A percentile compares a stretch with the other conserved stretches of the same genome.
Evolutionary conservation across 1,140 invertebrate species (phyloP).

Genomic region (Musca domestica): DNA sequence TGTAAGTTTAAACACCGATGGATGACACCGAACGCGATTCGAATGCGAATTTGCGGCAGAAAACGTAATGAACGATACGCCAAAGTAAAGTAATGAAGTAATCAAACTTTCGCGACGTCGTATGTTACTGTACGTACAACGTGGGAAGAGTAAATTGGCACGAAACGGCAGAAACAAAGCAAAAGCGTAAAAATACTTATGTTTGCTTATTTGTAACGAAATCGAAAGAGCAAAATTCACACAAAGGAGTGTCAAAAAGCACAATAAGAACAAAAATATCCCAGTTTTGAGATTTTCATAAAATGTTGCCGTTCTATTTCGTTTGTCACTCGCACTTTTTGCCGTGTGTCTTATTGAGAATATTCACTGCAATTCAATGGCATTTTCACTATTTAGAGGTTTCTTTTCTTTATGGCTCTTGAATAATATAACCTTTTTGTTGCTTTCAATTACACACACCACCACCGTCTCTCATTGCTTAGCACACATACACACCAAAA

Average conservation of each 20-base stretch:
- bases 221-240: too few species aligned
- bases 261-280: background rate
- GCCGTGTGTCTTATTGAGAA: background rate
- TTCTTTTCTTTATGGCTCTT: background rate
- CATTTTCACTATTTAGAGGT: slow-evolving; percentile 12
- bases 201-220: too few species aligned
- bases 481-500: slow-evolving; percentile 11
- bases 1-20: background rate
- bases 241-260: background rate
- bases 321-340: too few species aligned
- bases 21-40: slow-evolving; percentile 10
- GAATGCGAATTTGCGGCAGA: slow-evolving; percentile 19
- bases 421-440: too few species aligned
- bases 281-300: background rate
- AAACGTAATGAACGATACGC: slow-evolving; percentile 9
- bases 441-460: too few species aligned
- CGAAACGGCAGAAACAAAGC: slow-evolving; percentile 16
- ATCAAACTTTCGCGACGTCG: too few species aligned
- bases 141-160: slow-evolving; percentile 13
- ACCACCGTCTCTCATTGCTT: background rate
- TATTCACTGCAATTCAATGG: background rate
- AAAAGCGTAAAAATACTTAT: slow-evolving; percentile 7
- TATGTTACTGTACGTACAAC: slow-evolving; percentile 4
- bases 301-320: background rate
- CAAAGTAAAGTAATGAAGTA: background rate